Evolutionary conservation across 2,113 vertebrate species (phyloP), one percentile per base, ranked within the genome.

Genomic region (Ptyas mucosa): DNA sequence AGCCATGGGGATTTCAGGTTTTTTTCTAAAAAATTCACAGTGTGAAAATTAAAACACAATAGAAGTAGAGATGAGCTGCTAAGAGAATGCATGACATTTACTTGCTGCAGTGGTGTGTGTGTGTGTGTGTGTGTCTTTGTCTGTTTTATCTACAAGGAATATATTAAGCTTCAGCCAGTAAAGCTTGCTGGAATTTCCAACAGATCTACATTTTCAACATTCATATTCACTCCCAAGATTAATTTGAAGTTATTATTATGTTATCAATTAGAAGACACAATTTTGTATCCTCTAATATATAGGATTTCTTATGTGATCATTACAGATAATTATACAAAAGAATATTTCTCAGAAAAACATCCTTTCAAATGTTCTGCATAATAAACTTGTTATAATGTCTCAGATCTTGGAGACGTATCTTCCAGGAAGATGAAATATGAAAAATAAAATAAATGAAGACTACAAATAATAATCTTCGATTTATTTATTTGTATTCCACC

Each of bases 1-100:
- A 91, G 90, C 87, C 75, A 91, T 92, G 39, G 21, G 8, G 43
- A 55, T 57, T 26, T 91, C 88, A 23, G 51, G 1, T 18, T 91
- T 91, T n/a, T 81, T 94, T 94, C 54, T 93, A 93, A 91, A 94
- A 92, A 39, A 85, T 52, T 34, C 24, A 29, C 29, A 89, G n/a
- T 58, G 15, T 57, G 24, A 26, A 89, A 89, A 57, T 58, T 85
- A 85, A 24, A 85, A 53, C 43, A 43, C 64, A 85, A 34, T 39
- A 12, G 29, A 91, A 64, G 21, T 64, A 29, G 20, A 39, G 53
- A 92, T 1, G 11, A 46, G 51, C 26, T 89, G n/a, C 24, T 89
- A 53, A 49, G 8, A 81, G 43, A 64, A 49, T 89, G 18, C 24
- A 89, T 49, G n/a, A 46, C 6, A 51, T 81, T 85, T 85, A 89